A percentile compares a stretch with the other conserved stretches of the same genome.
Conservation (phyloP, 2,113 vertebrate species). For the Trematomus loennbergii region DNA sequence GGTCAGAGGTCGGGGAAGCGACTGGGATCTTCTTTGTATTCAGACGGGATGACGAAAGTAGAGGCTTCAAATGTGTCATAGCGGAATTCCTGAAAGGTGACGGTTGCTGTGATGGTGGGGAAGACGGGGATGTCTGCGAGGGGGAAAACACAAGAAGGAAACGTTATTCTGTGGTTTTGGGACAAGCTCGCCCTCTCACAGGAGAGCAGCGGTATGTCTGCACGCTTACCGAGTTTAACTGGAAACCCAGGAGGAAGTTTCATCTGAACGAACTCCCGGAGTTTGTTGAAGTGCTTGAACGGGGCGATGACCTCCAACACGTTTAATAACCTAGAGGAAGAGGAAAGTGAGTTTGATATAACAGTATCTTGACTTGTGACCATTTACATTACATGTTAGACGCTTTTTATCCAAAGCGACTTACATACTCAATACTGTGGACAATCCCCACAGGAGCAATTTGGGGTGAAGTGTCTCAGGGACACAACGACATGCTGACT, state of each 20-base stretch:
- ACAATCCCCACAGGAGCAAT: no score
- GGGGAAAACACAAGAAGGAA: constrained; percentile 1
- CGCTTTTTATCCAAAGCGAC: no score
- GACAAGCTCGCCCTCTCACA: constrained; percentile 4
- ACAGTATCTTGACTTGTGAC: no score
- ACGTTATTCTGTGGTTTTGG: not conserved
- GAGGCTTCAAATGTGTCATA: constrained; percentile 91
- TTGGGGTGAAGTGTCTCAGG: no score
- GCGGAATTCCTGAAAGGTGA: constrained; percentile 98
- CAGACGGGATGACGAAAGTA: constrained; percentile 90
- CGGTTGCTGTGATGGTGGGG: constrained; percentile 98
- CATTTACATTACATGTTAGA: no score
- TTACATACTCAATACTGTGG: no score
- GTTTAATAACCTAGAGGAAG: constrained; percentile 90
- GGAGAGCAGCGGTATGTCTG: not conserved
- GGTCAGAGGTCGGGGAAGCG: constrained; percentile 94
- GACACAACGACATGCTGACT: no score
- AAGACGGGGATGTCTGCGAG: constrained; percentile 93
- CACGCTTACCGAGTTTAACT: constrained; percentile 92
- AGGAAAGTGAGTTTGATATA: constrained; percentile 6
- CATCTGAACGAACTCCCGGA: constrained; percentile 98
- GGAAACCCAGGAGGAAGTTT: constrained; percentile 98
- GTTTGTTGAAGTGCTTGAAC: constrained; percentile 99
- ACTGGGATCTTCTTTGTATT: constrained; percentile 96
- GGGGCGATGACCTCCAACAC: constrained; percentile 97